Conservation (phyloP, 2,797 vertebrate species). For the Rhabdophis nuchalis region DNA sequence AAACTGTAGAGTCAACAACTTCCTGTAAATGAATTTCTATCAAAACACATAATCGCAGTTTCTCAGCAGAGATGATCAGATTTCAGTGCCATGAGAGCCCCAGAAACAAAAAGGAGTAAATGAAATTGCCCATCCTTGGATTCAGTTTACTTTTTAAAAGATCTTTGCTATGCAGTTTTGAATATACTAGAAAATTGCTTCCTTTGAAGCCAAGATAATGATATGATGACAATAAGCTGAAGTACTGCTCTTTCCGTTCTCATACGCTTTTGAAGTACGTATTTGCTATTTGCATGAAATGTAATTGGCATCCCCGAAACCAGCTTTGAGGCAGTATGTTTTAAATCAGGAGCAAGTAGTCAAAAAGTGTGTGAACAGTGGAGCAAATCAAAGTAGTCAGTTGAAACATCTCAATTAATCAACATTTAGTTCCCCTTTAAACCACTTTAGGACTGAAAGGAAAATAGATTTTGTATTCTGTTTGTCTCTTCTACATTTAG, state of each 20-base stretch:
- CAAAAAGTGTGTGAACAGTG: neutral
- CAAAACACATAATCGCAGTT: conserved; percentile 15
- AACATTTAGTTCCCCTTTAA: neutral
- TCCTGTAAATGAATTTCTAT: conserved; percentile 22
- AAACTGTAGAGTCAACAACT: neutral
- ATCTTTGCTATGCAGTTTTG: conserved; percentile 24
- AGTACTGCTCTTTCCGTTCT: conserved; percentile 9
- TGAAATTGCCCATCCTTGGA: conserved; percentile 21
- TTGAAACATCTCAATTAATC: neutral
- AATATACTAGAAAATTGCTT: conserved; percentile 21
- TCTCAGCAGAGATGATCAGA: conserved; percentile 18
- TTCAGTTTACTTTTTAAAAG: conserved; percentile 14
- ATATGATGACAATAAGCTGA: conserved; percentile 29
- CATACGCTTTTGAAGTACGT: conserved; percentile 29
- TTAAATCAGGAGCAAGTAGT: neutral
- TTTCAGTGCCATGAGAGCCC: conserved; percentile 10
- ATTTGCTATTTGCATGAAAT: conserved; percentile 3
- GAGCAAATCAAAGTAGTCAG: neutral
- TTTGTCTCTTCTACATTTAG: neutral
- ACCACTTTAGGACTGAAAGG: neutral
- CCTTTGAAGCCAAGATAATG: conserved; percentile 28
- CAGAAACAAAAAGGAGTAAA: conserved; percentile 11
- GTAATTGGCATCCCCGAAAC: neutral
- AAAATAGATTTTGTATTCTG: neutral
- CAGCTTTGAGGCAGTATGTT: neutral